Evolutionary conservation across 2,797 vertebrate species (phyloP), one percentile per base, ranked within the genome.

Genomic region (Crocodylus rhombifer): DNA sequence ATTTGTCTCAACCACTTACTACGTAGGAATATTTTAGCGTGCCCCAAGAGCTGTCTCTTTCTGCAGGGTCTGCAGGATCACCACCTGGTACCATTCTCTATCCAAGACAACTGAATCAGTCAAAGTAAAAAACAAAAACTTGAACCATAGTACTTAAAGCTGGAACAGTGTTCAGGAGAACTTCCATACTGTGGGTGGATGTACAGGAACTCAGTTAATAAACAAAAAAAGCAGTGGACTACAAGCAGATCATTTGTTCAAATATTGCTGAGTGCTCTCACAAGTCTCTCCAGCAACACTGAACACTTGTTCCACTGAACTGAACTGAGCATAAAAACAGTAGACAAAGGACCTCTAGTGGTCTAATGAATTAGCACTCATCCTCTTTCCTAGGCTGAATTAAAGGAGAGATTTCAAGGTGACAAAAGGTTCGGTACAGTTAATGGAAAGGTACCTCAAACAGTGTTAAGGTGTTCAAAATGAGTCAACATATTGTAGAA

Each of bases 261-360:
- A 63, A 64, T 82, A 10, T 51, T 33, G 51, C 6, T 4, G 25
- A 6, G 8, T 75, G 67, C 20, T 33, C 91, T 63, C 56, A 21
- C 12, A 51, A 71, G 67, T 15, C 42, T 56, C 23, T 78, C 65
- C 63, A 63, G 15, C 60, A 62, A 36, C 69, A 81, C 23, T 76
- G 30, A 61, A 21, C 51, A 77, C 42, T 82, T 65, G 4, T 25
- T 14, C 76, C 86, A 83, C 51, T 33, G 90, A 94, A 92, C 17
- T 88, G 65, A 92, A 92, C 4, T 56, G 65, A 64, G 55, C 28
- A 56, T 73, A 64, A 7, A 36, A 42, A 73, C 3, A 82, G 82
- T 74, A 82, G 10, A 36, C 95, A 93, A 87, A 93, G 89, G 97
- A 23, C 89, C 92, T 92, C 92, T 94, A 94, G 94, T 95, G 91